Base-by-base conservation (phyloP, 2,113 vertebrate genomes). In the Brienomyrus longianalis region DNA sequence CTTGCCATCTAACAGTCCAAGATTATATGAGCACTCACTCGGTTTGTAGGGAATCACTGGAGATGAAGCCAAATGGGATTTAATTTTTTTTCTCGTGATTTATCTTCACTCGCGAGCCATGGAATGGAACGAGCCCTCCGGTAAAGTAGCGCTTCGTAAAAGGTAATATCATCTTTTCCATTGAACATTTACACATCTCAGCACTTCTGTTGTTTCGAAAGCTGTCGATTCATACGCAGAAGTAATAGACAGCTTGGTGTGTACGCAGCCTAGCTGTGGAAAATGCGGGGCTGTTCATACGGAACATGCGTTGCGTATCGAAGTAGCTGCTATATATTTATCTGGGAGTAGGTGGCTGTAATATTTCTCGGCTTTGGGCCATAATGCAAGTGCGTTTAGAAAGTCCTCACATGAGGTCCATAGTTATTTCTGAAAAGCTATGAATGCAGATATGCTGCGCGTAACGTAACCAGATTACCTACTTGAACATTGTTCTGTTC, bases 91-190 rank as follows among this genome's bases (percentile, higher is more conserved):
- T 31, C 21, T 80, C 66, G 17, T 35, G 74, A 86, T 51, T 66
- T 83, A 80, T 45, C 70, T 70, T 80, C 54, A 70, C 90, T 21
- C 17, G 85, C 86, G 77, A 90, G 59, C 47, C 39, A 88, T 90
- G 89, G 77, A 85, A 90, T 91, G 89, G 90, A 54, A 91, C 66
- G 89, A 89, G 88, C 19, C 52, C 47, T 62, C 66, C 50, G 89
- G 39, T 62, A 83, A 87, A 86, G 47, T 70, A 86, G 31, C 89
- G 87, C 87, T 80, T 89, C 48, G 80, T 87, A 84, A 88, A 89
- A 70, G 89, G 90, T 91, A 89, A 89, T 51, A 54, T 39, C 21
- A 39, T 17, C 35, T 83, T 45, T 45, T 83, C 77, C 39, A 21
- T 83, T 43, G 45, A 45, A 21, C 6, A 83, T 45, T 83, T 83